A percentile compares a stretch with the other conserved stretches of the same genome.
phyloP scores from a whole-genome alignment of 2,888 invertebrate genomes.

The Dione vanillae region DNA sequence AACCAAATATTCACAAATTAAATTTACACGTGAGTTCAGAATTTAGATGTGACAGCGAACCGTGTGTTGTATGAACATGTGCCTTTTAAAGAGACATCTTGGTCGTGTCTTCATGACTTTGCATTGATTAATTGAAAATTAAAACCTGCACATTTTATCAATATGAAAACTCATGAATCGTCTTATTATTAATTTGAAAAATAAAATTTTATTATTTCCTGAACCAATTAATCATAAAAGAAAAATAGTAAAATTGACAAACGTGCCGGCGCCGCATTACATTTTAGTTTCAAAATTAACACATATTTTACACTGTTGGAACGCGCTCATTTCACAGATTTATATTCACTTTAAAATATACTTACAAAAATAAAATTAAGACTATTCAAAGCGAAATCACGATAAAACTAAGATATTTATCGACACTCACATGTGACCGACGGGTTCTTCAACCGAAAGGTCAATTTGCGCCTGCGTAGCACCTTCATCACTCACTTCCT shows the following conservation, averaged over 20 bases:
- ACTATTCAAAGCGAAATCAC: slow-evolving; percentile 75
- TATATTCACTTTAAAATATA: slow-evolving; percentile 77
- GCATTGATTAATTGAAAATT: slow-evolving; percentile 62
- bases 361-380: slow-evolving; percentile 79
- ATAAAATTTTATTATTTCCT: slow-evolving; percentile 62
- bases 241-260: slow-evolving; percentile 77
- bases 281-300: slow-evolving; percentile 70
- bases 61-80: slow-evolving; percentile 76
- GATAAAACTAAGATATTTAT: slow-evolving; percentile 83
- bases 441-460: slow-evolving; percentile 94
- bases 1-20: slow-evolving; percentile 53
- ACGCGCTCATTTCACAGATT: slow-evolving; percentile 69
- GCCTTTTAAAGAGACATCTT: slow-evolving; percentile 75
- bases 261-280: slow-evolving; percentile 79
- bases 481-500: slow-evolving; percentile 84
- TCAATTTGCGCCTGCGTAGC: slow-evolving; percentile 89
- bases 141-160: slow-evolving; percentile 53
- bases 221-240: slow-evolving; percentile 62
- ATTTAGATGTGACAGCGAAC: slow-evolving; percentile 54
- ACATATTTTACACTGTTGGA: slow-evolving; percentile 73
- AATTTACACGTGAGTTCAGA: slow-evolving; percentile 51
- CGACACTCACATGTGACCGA: slow-evolving; percentile 95
- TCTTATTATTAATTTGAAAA: slow-evolving; percentile 48
- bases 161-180: slow-evolving; percentile 56
- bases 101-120: slow-evolving; percentile 62